phyloP scores from a whole-genome alignment of 2,888 invertebrate species.

The Hypercompe scribonia region DNA sequence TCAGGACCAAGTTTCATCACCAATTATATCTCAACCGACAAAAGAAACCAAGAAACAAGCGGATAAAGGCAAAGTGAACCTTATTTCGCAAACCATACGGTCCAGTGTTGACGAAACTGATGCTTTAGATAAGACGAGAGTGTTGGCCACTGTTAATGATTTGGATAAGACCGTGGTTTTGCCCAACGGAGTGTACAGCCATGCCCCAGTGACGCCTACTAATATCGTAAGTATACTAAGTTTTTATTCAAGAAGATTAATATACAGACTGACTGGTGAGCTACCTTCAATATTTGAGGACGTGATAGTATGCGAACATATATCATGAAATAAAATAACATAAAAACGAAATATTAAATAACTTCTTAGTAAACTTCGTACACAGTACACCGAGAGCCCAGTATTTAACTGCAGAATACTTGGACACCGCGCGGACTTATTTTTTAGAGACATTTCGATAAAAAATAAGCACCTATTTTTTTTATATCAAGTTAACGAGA shows the following conservation, averaged over 20 bases:
- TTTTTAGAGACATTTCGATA: too few species aligned
- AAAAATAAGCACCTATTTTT: too few species aligned
- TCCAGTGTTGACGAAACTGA: slow-evolving; percentile 35
- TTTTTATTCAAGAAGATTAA: not conserved
- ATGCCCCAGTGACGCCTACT: slow-evolving; percentile 63
- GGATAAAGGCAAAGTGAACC: slow-evolving; percentile 33
- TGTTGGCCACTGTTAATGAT: slow-evolving; percentile 43
- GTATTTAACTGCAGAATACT: too few species aligned
- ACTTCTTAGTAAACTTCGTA: too few species aligned
- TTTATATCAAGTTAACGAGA: too few species aligned
- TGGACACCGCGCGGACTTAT: too few species aligned
- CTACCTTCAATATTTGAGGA: too few species aligned
- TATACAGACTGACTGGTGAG: too few species aligned
- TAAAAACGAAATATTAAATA: too few species aligned
- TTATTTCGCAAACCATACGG: slow-evolving; percentile 32
- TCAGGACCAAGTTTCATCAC: slow-evolving; percentile 55
- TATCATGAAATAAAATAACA: too few species aligned
- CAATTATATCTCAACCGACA: slow-evolving; percentile 46
- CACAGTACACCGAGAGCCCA: too few species aligned
- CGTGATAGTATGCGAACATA: too few species aligned
- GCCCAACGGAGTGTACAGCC: slow-evolving; percentile 67
- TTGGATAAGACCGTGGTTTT: slow-evolving; percentile 73
- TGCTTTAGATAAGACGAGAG: slow-evolving; percentile 60
- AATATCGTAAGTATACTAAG: slow-evolving; percentile 61
- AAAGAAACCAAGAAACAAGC: slow-evolving; percentile 48